Percentiles rank a stretch among this genome's conserved stretches.
These are phyloP conservation scores for Habropoda laboriosa DNA, from an alignment of 1,140 invertebrate species.

Conservation along the genomic window DNA sequence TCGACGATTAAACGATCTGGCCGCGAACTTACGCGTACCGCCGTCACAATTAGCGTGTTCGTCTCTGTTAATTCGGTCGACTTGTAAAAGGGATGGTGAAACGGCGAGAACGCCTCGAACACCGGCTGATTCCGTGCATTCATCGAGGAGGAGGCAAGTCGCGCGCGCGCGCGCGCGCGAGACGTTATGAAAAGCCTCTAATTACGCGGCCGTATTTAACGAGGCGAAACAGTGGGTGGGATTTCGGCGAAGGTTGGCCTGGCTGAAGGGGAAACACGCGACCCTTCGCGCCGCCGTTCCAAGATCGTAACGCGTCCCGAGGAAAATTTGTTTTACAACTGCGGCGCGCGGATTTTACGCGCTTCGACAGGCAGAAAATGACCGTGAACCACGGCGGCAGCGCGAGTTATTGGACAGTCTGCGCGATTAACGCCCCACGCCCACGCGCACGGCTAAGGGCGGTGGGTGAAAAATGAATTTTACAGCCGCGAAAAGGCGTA, in stretches of 20 bases:
- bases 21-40: constrained; percentile 32
- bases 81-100: neutral
- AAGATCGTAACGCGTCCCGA: constrained; percentile 30
- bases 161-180: constrained; percentile 25
- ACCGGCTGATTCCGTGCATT: constrained; percentile 41
- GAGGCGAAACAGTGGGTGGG: constrained; percentile 40
- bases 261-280: neutral
- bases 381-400: neutral
- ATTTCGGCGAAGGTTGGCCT: constrained; percentile 43
- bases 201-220: constrained; percentile 59
- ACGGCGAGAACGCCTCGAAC: constrained; percentile 27
- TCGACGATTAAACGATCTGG: constrained; percentile 59
- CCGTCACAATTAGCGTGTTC: constrained; percentile 44
- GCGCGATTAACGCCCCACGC: constrained; percentile 1
- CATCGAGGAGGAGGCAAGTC: constrained; percentile 6
- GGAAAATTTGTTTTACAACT: constrained; percentile 25
- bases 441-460: neutral
- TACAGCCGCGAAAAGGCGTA: neutral
- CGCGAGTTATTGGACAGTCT: constrained; percentile 3
- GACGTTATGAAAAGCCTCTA: constrained; percentile 52
- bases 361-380: constrained; percentile 7
- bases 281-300: neutral
- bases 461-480: constrained; percentile 5
- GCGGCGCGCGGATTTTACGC: neutral
- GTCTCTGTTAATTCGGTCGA: constrained; percentile 39